Conservation (phyloP, 2,888 invertebrate species). For the Charanyca ferruginea region DNA sequence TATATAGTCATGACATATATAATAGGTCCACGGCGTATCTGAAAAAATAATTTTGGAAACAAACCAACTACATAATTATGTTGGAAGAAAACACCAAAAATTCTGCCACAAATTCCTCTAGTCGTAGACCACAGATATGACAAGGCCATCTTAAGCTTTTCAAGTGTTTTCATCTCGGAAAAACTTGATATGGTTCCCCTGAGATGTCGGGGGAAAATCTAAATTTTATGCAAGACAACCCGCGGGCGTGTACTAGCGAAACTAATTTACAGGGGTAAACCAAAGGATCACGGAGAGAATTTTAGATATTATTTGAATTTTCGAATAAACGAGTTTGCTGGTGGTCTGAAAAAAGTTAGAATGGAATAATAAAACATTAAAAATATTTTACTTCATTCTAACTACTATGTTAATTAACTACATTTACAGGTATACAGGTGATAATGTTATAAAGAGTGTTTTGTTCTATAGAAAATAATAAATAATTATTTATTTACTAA, state of each 20-base stretch:
- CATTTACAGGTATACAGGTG: too few relatives aligned
- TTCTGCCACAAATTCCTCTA: not conserved
- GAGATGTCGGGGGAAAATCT: slow-evolving; percentile 37
- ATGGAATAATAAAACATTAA: too few relatives aligned
- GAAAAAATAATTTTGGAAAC: not conserved
- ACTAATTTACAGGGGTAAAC: slow-evolving; percentile 34
- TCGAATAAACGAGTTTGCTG: slow-evolving; percentile 5
- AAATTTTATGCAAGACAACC: slow-evolving; percentile 55
- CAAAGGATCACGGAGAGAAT: slow-evolving; percentile 24
- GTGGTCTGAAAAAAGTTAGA: not conserved
- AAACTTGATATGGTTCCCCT: slow-evolving; percentile 50
- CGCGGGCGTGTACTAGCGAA: slow-evolving; percentile 39
- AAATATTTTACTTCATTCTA: too few relatives aligned
- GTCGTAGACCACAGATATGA: slow-evolving; percentile 23
- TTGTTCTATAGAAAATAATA: too few relatives aligned
- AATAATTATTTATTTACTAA: too few relatives aligned
- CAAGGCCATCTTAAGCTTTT: slow-evolving; percentile 40
- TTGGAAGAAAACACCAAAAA: slow-evolving; percentile 2
- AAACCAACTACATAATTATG: not conserved
- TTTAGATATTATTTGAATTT: slow-evolving; percentile 22
- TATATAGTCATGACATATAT: too few relatives aligned
- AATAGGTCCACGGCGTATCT: too few relatives aligned
- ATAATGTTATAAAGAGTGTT: too few relatives aligned
- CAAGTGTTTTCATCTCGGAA: slow-evolving; percentile 50
- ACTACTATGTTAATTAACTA: too few relatives aligned